phyloP scores from a whole-genome alignment of 2,888 invertebrate species.

The Drepana falcataria region DNA sequence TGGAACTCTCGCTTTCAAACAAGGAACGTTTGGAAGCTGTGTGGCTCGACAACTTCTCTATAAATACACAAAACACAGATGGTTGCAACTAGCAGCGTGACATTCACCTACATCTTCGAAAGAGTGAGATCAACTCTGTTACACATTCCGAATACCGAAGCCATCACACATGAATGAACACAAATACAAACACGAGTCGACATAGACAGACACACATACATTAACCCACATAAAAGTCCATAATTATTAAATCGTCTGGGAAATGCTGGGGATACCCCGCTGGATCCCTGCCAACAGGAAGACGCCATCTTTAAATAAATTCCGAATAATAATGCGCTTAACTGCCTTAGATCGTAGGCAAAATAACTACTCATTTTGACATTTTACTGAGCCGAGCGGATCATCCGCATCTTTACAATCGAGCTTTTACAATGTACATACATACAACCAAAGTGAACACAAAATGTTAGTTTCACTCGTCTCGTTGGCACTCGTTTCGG shows the following conservation, averaged over 20 bases:
- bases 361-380: slow-evolving; percentile 24
- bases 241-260: slow-evolving; percentile 73
- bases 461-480: neutral
- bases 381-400: slow-evolving; percentile 9
- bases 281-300: slow-evolving; percentile 72
- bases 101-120: slow-evolving; percentile 45
- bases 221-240: slow-evolving; percentile 57
- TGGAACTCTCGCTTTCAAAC: slow-evolving; percentile 68
- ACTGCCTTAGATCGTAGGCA: slow-evolving; percentile 36
- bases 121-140: slow-evolving; percentile 19
- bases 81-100: slow-evolving; percentile 39
- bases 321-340: slow-evolving; percentile 56
- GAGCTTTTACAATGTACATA: neutral
- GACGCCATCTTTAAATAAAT: slow-evolving; percentile 67
- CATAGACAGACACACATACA: slow-evolving; percentile 40
- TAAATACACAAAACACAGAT: slow-evolving; percentile 47
- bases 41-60: slow-evolving; percentile 46
- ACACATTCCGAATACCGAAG: slow-evolving; percentile 25
- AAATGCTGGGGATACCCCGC: slow-evolving; percentile 70
- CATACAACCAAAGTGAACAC: too few species aligned
- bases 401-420: neutral
- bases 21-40: slow-evolving; percentile 58
- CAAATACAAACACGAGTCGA: slow-evolving; percentile 32
- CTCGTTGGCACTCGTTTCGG: slow-evolving; percentile 13
- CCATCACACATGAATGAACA: slow-evolving; percentile 39